These are phyloP conservation scores for Acleris emargana DNA, from an alignment of 2,888 invertebrate genomes.

Conservation along the genomic window DNA sequence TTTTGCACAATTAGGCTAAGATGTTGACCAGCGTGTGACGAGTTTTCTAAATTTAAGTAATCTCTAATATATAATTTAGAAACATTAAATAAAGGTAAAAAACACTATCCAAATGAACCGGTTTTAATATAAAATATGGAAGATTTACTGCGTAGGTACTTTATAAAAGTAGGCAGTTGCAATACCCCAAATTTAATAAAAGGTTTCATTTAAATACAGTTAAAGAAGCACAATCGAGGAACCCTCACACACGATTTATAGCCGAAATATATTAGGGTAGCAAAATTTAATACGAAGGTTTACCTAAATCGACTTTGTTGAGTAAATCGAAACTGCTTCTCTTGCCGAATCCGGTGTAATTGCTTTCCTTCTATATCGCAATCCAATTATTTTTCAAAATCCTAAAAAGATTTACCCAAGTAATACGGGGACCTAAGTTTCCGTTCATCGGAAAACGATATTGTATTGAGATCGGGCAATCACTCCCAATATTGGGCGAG, in stretches of 20 bases:
- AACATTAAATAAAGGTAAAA: too few relatives aligned
- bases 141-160: background rate
- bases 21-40: too few relatives aligned
- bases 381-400: slow-evolving; percentile 80
- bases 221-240: slow-evolving; percentile 57
- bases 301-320: slow-evolving; percentile 67
- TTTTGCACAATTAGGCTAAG: too few relatives aligned
- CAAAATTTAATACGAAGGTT: slow-evolving; percentile 67
- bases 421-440: slow-evolving; percentile 60
- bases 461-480: slow-evolving; percentile 48
- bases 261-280: slow-evolving; percentile 60
- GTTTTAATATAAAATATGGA: background rate
- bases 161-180: slow-evolving; percentile 2
- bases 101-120: background rate
- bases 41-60: too few relatives aligned
- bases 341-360: slow-evolving; percentile 67
- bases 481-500: slow-evolving; percentile 25
- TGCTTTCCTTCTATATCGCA: slow-evolving; percentile 74
- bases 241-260: slow-evolving; percentile 65
- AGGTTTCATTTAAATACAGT: slow-evolving; percentile 61
- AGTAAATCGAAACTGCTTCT: slow-evolving; percentile 73
- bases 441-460: slow-evolving; percentile 71
- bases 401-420: slow-evolving; percentile 71
- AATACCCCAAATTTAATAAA: slow-evolving; percentile 43
- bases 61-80: too few relatives aligned